Evolutionary conservation across 1,140 invertebrate species (phyloP).

Genomic region (Diuraphis noxia): DNA sequence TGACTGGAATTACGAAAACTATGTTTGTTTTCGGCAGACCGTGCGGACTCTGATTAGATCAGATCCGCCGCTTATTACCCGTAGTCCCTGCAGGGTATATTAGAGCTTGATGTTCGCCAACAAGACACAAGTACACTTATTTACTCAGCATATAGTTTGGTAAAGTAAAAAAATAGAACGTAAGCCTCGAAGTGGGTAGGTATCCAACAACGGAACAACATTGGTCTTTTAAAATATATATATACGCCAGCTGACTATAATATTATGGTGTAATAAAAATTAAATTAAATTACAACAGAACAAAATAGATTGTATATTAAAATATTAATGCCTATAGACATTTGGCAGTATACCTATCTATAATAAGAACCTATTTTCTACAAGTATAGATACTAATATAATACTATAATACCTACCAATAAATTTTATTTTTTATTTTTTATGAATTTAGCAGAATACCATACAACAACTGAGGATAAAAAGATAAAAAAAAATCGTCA

Average conservation of each 20-base stretch:
- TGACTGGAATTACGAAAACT: constrained; percentile 30
- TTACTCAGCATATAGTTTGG: neutral
- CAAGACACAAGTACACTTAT: constrained; percentile 31
- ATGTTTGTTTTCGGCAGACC: constrained; percentile 45
- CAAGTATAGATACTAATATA: no score
- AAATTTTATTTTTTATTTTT: neutral
- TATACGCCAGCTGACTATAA: neutral
- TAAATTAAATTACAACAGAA: neutral
- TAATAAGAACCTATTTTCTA: neutral
- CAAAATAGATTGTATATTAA: neutral
- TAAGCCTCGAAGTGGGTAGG: neutral
- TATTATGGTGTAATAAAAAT: neutral
- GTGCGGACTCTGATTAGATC: constrained; percentile 52
- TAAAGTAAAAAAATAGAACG: constrained; percentile 6
- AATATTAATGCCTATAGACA: neutral
- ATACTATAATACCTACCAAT: neutral
- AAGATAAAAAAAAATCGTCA: neutral
- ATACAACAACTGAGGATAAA: neutral
- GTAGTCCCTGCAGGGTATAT: constrained; percentile 30
- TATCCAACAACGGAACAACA: neutral
- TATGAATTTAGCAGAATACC: neutral
- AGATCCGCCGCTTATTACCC: constrained; percentile 50
- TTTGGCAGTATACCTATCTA: neutral
- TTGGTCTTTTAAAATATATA: neutral
- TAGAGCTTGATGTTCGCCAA: constrained; percentile 45